These are phyloP conservation scores for Peromyscus attwateri DNA, from an alignment of 2,797 vertebrate species.

Conservation along the genomic window DNA sequence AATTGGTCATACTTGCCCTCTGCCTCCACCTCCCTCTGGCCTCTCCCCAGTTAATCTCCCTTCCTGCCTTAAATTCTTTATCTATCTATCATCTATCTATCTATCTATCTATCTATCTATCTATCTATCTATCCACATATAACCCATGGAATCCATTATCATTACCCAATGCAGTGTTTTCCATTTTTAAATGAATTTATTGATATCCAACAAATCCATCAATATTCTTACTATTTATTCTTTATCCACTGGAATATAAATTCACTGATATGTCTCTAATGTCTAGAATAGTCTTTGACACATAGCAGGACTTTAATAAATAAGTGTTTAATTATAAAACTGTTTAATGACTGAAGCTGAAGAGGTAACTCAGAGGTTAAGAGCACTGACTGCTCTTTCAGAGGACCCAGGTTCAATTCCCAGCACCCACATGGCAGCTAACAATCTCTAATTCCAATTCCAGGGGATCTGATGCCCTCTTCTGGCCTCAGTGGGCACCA, in stretches of 20 bases:
- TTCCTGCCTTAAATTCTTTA: neutral
- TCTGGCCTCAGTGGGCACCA: neutral
- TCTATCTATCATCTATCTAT: neutral
- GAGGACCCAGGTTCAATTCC: neutral
- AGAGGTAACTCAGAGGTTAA: neutral
- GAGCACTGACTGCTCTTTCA: too few relatives aligned
- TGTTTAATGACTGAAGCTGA: neutral
- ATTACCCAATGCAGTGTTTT: neutral
- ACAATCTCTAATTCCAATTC: neutral
- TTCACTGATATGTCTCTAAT: neutral
- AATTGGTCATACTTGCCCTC: neutral
- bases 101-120: neutral
- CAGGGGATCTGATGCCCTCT: neutral
- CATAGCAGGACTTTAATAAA: neutral
- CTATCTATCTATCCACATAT: neutral
- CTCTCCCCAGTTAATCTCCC: neutral
- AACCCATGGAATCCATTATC: neutral
- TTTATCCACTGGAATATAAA: neutral
- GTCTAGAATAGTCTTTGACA: neutral
- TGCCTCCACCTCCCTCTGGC: neutral
- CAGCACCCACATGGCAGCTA: neutral
- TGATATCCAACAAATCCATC: neutral
- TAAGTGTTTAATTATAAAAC: constrained; percentile 19
- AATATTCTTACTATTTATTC: constrained; percentile 46
- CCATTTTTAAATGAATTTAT: neutral